phyloP scores from a whole-genome alignment of 2,888 invertebrate genomes.

The Melinopterus prodromus region DNA sequence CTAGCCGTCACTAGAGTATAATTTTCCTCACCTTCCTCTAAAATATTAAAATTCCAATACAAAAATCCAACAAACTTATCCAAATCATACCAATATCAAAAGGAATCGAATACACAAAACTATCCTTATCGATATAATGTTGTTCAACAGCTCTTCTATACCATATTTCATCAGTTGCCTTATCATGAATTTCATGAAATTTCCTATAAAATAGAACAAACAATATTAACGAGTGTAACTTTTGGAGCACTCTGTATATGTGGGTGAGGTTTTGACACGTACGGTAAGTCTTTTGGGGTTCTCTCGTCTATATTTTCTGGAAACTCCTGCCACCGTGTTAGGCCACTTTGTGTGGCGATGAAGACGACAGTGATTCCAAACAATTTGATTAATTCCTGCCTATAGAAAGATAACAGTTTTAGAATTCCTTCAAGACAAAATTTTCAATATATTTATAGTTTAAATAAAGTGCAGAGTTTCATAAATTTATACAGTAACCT shows the following conservation, averaged over 20 bases:
- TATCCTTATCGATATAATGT: conserved; percentile 77
- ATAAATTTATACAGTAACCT: too few relatives aligned
- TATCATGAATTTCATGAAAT: conserved; percentile 78
- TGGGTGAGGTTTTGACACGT: conserved; percentile 34
- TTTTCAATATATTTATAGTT: neutral
- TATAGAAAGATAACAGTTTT: conserved; percentile 56
- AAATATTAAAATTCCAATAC: neutral
- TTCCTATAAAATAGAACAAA: conserved; percentile 57
- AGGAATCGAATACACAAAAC: conserved; percentile 84
- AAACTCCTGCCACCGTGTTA: conserved; percentile 88
- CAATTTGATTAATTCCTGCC: conserved; percentile 83
- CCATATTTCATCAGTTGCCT: conserved; percentile 89
- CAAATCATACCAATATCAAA: conserved; percentile 65
- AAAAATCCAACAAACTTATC: neutral
- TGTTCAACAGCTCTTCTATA: conserved; percentile 89
- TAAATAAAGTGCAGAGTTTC: too few relatives aligned
- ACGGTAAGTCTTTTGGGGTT: conserved; percentile 47
- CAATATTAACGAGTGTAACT: neutral
- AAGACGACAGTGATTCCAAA: conserved; percentile 88
- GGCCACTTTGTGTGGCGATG: conserved; percentile 88
- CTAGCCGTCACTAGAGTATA: conserved; percentile 84
- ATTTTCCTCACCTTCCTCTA: conserved; percentile 55
- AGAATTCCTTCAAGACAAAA: neutral
- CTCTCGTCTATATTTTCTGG: conserved; percentile 64
- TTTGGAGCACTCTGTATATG: neutral